Evolutionary conservation across 2,113 vertebrate genomes (phyloP).

Genomic region (Muntiacus muntjak): DNA sequence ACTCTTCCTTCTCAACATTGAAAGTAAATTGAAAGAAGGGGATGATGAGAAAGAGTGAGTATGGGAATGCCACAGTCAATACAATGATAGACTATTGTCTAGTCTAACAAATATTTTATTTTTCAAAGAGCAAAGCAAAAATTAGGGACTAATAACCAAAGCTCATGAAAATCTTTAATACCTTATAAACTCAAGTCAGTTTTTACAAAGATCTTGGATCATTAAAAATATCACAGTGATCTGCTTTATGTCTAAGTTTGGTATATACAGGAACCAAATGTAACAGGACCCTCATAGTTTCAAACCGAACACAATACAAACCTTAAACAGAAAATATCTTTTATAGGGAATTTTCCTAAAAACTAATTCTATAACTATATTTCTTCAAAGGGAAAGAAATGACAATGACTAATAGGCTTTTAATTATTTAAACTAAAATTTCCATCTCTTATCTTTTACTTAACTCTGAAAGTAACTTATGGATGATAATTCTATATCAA

Average conservation of each 20-base stretch:
- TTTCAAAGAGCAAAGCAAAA: constrained; percentile 42
- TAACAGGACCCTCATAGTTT: not conserved
- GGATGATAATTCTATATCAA: constrained; percentile 3
- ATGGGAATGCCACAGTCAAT: not conserved
- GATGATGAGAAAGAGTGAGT: not conserved
- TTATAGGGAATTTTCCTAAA: not conserved
- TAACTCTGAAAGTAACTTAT: constrained; percentile 31
- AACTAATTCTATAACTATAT: constrained; percentile 7
- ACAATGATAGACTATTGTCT: not conserved
- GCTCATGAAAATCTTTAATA: not conserved
- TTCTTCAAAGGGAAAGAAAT: constrained; percentile 33
- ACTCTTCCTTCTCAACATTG: not conserved
- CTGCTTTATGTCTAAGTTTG: not conserved
- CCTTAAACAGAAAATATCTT: constrained; percentile 12
- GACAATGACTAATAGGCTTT: constrained; percentile 18
- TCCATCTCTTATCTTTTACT: constrained; percentile 27
- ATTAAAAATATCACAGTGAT: constrained; percentile 10
- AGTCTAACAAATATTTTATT: not conserved
- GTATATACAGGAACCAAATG: not conserved
- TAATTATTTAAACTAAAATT: constrained; percentile 23
- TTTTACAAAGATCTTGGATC: not conserved
- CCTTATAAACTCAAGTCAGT: not conserved
- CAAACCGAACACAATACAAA: not conserved
- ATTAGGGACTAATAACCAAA: not conserved
- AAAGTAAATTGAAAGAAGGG: not conserved